These are phyloP conservation scores for Heliconius ismenius DNA, from an alignment of 2,888 invertebrate species.

Conservation along the genomic window DNA sequence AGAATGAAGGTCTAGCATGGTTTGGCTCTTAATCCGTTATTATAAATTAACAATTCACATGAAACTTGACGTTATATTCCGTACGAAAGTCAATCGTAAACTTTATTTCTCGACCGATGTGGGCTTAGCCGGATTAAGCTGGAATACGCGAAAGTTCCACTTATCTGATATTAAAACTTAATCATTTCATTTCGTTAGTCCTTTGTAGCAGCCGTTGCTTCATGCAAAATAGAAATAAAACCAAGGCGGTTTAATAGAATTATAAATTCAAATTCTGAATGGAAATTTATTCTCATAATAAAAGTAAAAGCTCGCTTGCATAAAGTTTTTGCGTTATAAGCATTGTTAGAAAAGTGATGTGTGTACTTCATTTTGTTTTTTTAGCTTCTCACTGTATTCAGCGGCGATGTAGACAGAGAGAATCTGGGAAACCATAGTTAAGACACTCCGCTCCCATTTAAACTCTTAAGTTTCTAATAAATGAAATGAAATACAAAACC, in stretches of 20 bases:
- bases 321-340: slow-evolving; percentile 3
- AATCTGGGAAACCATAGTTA: too few species aligned
- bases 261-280: slow-evolving; percentile 33
- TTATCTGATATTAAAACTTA: slow-evolving; percentile 33
- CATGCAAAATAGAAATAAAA: slow-evolving; percentile 39
- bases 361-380: background rate
- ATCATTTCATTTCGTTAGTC: slow-evolving; percentile 36
- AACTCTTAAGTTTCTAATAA: too few species aligned
- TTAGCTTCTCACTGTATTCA: too few species aligned
- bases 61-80: slow-evolving; percentile 3
- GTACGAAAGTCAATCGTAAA: slow-evolving; percentile 18
- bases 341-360: slow-evolving; percentile 1
- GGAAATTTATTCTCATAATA: slow-evolving; percentile 26
- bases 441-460: too few species aligned
- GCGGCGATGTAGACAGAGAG: too few species aligned
- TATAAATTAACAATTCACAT: background rate
- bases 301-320: slow-evolving; percentile 21
- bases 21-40: too few species aligned
- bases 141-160: slow-evolving; percentile 30
- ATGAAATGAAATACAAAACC: too few species aligned
- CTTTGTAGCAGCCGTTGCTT: slow-evolving; percentile 35
- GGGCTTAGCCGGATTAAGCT: slow-evolving; percentile 30
- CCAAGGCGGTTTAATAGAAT: slow-evolving; percentile 33
- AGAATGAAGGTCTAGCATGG: too few species aligned
- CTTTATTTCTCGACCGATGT: slow-evolving; percentile 26